These are phyloP conservation scores for Catostomus latipinnis DNA, from an alignment of 2,797 vertebrate genomes.

Conservation along the genomic window DNA sequence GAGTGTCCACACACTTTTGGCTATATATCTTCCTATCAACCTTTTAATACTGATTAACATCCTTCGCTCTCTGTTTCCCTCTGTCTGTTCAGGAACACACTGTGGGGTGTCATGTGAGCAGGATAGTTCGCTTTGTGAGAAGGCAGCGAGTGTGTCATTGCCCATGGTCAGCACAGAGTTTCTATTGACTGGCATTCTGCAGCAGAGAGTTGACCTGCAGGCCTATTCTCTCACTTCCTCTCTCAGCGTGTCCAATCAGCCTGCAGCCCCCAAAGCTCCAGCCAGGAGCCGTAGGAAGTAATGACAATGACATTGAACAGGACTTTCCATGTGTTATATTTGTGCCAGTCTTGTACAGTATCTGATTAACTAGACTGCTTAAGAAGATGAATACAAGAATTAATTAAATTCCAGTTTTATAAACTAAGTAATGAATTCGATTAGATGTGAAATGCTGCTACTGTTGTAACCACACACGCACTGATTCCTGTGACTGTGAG, in stretches of 20 bases:
- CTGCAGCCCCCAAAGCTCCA: slow-evolving; percentile 59
- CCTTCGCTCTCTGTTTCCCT: neutral
- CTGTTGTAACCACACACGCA: slow-evolving; percentile 13
- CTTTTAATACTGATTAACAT: neutral
- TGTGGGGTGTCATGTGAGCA: slow-evolving; percentile 85
- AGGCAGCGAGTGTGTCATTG: slow-evolving; percentile 73
- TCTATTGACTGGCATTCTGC: slow-evolving; percentile 87
- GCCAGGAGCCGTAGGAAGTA: slow-evolving; percentile 66
- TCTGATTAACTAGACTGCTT: neutral
- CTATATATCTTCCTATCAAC: no score
- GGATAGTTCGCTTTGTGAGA: slow-evolving; percentile 77
- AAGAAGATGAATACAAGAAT: slow-evolving; percentile 1
- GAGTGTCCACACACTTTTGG: no score
- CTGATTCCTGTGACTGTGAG: slow-evolving; percentile 20
- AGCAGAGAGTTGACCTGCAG: slow-evolving; percentile 80
- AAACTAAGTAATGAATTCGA: neutral
- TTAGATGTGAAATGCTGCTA: slow-evolving; percentile 18
- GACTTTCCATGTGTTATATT: slow-evolving; percentile 1
- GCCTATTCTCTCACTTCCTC: slow-evolving; percentile 69
- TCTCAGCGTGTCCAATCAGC: slow-evolving; percentile 12
- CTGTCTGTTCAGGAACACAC: slow-evolving; percentile 74
- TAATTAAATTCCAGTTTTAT: neutral
- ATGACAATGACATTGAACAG: slow-evolving; percentile 28
- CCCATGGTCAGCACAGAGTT: slow-evolving; percentile 86
- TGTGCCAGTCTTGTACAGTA: neutral